These are phyloP conservation scores for Psephotus haematonotus DNA, from an alignment of 2,113 vertebrate genomes.

Conservation along the genomic window DNA sequence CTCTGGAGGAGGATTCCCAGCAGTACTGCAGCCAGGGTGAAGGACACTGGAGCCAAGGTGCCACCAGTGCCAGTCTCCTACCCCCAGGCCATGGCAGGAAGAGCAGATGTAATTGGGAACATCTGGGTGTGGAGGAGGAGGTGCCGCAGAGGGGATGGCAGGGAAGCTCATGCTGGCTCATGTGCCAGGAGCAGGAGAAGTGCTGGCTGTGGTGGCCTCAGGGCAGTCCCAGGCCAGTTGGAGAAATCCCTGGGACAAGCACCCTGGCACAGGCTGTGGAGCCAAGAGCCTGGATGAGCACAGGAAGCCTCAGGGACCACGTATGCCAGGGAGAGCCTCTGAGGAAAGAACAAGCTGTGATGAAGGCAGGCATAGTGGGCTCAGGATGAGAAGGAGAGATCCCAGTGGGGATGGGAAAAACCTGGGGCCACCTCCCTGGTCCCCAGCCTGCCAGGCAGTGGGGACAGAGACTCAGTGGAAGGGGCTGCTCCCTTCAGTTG, in stretches of 20 bases:
- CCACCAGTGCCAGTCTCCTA: not conserved
- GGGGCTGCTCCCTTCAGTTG: not conserved
- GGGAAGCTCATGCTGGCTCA: accelerated
- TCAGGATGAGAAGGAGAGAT: not conserved
- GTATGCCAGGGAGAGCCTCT: accelerated
- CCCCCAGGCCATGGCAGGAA: not conserved
- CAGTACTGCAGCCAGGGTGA: not conserved
- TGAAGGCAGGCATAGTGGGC: accelerated
- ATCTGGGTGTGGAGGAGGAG: not conserved
- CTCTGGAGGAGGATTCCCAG: not conserved
- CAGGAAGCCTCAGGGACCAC: not conserved
- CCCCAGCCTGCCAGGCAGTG: not conserved
- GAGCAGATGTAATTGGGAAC: not conserved
- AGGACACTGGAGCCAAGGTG: accelerated
- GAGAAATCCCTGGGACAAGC: not conserved
- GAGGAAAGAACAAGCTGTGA: not conserved
- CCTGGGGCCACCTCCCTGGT: not conserved
- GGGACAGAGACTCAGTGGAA: not conserved
- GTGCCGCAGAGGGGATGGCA: accelerated
- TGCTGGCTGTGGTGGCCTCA: not conserved
- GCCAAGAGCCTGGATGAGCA: not conserved
- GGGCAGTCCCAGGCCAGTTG: not conserved
- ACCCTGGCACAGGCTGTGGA: not conserved
- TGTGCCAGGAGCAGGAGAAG: accelerated
- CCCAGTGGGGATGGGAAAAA: not conserved